Percentiles rank a stretch among this genome's conserved stretches.
phyloP scores from a whole-genome alignment of 2,888 invertebrate species.

The Acanthococcus lagerstroemiae region DNA sequence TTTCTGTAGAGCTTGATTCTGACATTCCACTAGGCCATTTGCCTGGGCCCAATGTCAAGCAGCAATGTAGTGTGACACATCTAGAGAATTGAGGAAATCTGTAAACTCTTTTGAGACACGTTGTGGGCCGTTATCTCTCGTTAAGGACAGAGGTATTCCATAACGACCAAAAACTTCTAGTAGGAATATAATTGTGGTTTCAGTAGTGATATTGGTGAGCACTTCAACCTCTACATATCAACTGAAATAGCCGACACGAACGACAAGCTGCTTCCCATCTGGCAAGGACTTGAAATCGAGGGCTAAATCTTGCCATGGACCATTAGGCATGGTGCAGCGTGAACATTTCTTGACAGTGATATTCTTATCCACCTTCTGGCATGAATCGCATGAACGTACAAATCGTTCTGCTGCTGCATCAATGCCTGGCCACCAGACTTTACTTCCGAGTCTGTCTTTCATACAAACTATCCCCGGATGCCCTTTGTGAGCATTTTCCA shows the following conservation, averaged over 20 bases:
- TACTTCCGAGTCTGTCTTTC: constrained; percentile 8
- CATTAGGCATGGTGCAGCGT: not conserved
- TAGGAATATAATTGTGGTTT: not conserved
- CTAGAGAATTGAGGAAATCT: not conserved
- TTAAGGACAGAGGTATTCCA: not conserved
- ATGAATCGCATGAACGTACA: not conserved
- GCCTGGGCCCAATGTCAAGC: not conserved
- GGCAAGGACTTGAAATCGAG: not conserved
- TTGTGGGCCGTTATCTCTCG: not conserved
- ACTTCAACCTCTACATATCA: not conserved
- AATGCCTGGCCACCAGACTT: constrained; percentile 19
- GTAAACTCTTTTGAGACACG: not conserved
- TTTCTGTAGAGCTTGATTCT: not conserved
- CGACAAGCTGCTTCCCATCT: not conserved
- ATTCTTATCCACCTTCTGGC: constrained; percentile 2
- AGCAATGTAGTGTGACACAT: not conserved
- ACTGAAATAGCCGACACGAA: not conserved
- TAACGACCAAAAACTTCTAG: not conserved
- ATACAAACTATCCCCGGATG: constrained; percentile 17
- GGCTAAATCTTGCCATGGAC: not conserved
- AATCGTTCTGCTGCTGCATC: constrained; percentile 5
- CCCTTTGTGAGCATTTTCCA: constrained; percentile 18
- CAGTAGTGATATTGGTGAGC: not conserved
- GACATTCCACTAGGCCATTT: not conserved
- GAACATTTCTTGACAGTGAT: not conserved